A percentile compares a stretch with the other conserved stretches of the same genome.
Conservation (phyloP, 2,888 invertebrate species). For the Ornithoptera alexandrae region DNA sequence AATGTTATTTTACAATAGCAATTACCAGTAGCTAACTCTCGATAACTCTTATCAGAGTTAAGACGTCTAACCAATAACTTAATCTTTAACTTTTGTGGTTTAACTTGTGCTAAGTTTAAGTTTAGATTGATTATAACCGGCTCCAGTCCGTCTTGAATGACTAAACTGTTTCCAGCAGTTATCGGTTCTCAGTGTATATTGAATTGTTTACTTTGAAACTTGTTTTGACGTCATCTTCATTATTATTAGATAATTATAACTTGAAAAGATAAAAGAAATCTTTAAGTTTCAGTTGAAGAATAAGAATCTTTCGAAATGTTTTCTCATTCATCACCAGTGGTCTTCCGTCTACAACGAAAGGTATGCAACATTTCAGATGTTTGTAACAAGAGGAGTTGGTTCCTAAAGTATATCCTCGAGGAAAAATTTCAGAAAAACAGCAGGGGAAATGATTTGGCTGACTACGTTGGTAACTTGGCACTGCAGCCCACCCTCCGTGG, state of each 20-base stretch:
- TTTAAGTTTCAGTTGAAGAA: neutral
- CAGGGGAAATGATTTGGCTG: too few relatives aligned
- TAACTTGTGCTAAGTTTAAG: slow-evolving; percentile 18
- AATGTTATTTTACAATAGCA: neutral
- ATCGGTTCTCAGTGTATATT: neutral
- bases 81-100: slow-evolving; percentile 23
- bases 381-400: too few relatives aligned
- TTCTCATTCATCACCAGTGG: too few relatives aligned
- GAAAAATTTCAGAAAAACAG: too few relatives aligned
- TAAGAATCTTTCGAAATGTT: neutral
- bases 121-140: slow-evolving; percentile 23
- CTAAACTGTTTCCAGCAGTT: neutral
- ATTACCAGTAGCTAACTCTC: neutral
- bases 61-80: slow-evolving; percentile 13
- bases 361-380: too few relatives aligned
- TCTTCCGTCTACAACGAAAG: too few relatives aligned
- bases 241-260: too few relatives aligned
- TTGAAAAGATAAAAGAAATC: neutral
- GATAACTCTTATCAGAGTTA: slow-evolving; percentile 17
- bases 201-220: neutral
- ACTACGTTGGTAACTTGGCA: too few relatives aligned
- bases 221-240: too few relatives aligned
- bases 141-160: neutral
- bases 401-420: too few relatives aligned
- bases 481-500: too few relatives aligned